Conservation (phyloP, 2,113 vertebrate species). For the Pachyramphus minor region DNA sequence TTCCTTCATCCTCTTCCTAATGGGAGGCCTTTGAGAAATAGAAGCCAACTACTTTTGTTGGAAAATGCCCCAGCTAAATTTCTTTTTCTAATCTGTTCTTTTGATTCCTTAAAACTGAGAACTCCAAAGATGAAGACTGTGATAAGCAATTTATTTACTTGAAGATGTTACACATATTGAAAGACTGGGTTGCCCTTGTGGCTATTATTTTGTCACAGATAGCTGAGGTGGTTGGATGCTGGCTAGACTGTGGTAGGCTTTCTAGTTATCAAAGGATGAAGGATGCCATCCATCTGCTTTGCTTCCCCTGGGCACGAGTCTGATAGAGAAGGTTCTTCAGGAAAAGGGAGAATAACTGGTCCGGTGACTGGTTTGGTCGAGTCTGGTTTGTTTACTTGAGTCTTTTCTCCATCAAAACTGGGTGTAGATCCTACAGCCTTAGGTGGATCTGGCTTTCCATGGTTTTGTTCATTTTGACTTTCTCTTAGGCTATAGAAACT, state of each 20-base stretch:
- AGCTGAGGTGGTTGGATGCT: background rate
- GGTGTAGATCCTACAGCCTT: background rate
- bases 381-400: background rate
- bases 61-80: background rate
- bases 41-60: background rate
- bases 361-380: background rate
- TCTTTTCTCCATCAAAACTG: background rate
- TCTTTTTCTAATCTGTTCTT: background rate
- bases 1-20: background rate
- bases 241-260: background rate
- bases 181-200: background rate
- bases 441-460: background rate
- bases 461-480: background rate
- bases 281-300: accelerated
- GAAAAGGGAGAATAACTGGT: slow-evolving; percentile 58
- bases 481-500: background rate
- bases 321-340: slow-evolving; percentile 8
- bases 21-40: background rate
- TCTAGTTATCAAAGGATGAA: slow-evolving; percentile 26
- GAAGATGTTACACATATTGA: background rate
- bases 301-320: slow-evolving; percentile 61
- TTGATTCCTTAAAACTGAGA: background rate
- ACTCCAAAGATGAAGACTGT: background rate
- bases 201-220: background rate
- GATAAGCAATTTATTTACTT: background rate